These are phyloP conservation scores for Ennomos erosarius DNA, from an alignment of 2,888 invertebrate genomes.

Conservation along the genomic window DNA sequence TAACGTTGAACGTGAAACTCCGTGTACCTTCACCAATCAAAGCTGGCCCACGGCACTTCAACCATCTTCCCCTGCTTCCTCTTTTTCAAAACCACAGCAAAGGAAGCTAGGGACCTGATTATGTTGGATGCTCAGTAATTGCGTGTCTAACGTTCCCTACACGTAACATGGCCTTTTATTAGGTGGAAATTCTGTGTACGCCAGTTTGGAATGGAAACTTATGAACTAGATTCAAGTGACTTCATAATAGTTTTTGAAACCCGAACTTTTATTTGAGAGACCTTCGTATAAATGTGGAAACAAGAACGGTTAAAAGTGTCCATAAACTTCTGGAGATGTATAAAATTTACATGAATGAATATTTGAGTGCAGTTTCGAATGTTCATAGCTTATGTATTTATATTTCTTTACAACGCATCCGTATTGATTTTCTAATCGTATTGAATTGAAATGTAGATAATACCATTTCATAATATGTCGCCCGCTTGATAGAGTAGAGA, in stretches of 20 bases:
- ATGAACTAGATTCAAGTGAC: constrained; percentile 57
- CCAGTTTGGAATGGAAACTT: constrained; percentile 69
- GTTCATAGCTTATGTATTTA: constrained; percentile 32
- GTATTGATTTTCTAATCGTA: constrained; percentile 34
- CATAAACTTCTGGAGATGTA: constrained; percentile 44
- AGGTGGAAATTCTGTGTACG: constrained; percentile 83
- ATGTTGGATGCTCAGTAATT: constrained; percentile 74
- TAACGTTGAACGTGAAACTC: constrained; percentile 83
- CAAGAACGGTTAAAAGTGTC: constrained; percentile 42
- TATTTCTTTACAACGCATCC: constrained; percentile 46
- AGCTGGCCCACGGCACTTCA: constrained; percentile 63
- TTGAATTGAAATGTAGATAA: constrained; percentile 40
- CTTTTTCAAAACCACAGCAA: constrained; percentile 50
- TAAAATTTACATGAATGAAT: constrained; percentile 64
- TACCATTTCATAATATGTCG: constrained; percentile 48
- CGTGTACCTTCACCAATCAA: constrained; percentile 64
- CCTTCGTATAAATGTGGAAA: constrained; percentile 39
- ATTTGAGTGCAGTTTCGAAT: constrained; percentile 50
- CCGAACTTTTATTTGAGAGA: constrained; percentile 34
- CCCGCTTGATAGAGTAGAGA: constrained; percentile 8
- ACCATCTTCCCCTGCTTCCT: constrained; percentile 60
- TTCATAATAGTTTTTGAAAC: constrained; percentile 45
- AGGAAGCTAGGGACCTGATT: constrained; percentile 64
- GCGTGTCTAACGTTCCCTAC: constrained; percentile 81
- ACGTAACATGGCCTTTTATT: constrained; percentile 83